Conservation (phyloP, 2,888 invertebrate species). For the Philereme vetulata region DNA sequence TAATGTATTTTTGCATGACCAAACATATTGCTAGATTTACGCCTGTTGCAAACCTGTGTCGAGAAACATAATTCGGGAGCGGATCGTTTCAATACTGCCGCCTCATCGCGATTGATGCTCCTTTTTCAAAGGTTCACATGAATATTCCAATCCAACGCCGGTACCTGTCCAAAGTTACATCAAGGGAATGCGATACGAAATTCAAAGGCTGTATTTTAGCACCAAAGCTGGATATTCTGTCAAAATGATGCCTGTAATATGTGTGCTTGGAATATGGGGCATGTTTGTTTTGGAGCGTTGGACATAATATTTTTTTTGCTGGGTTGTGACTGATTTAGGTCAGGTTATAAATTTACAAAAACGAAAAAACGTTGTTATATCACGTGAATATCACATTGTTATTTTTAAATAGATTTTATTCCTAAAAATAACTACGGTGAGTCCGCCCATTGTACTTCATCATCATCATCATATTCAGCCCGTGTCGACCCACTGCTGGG, state of each 20-base stretch:
- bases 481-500: too few species aligned
- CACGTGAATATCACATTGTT: too few species aligned
- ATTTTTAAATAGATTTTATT: too few species aligned
- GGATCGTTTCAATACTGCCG: conserved; percentile 20
- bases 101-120: conserved; percentile 35
- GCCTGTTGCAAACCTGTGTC: too few species aligned
- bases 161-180: conserved; percentile 37
- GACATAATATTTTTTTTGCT: conserved; percentile 2
- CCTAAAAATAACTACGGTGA: too few species aligned
- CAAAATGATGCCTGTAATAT: conserved; percentile 7
- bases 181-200: conserved; percentile 33
- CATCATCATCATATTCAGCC: too few species aligned
- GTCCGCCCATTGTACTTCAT: too few species aligned
- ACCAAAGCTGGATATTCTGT: conserved; percentile 21
- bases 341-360: neutral
- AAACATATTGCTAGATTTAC: too few species aligned
- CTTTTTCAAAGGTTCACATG: conserved; percentile 38
- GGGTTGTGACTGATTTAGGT: neutral
- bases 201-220: conserved; percentile 37
- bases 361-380: too few species aligned
- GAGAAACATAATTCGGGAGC: too few species aligned
- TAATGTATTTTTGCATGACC: too few species aligned
- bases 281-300: conserved; percentile 6
- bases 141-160: conserved; percentile 39
- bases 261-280: conserved; percentile 12